phyloP scores from a whole-genome alignment of 2,797 vertebrate species.

The Rachycentron canadum region DNA sequence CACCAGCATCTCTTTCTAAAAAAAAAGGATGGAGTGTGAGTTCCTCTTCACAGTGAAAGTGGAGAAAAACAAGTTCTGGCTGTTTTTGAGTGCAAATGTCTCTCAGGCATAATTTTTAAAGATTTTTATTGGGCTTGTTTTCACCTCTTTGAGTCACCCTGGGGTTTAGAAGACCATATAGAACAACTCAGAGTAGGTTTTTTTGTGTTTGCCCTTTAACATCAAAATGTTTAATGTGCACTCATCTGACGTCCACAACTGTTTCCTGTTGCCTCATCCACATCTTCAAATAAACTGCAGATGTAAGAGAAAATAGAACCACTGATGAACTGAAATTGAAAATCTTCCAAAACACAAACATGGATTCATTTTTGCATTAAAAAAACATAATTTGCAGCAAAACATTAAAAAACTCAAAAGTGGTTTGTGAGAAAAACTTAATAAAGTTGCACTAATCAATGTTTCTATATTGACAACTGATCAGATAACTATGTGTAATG shows the following conservation, averaged over 20 bases:
- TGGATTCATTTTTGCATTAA: neutral
- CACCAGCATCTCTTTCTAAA: constrained; percentile 30
- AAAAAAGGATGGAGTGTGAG: constrained; percentile 35
- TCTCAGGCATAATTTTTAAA: constrained; percentile 46
- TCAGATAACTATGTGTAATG: neutral
- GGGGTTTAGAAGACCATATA: constrained; percentile 10
- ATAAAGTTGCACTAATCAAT: neutral
- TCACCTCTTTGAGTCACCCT: constrained; percentile 39
- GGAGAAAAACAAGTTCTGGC: constrained; percentile 59
- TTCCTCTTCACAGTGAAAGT: constrained; percentile 33
- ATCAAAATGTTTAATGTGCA: constrained; percentile 14
- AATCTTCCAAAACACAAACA: neutral
- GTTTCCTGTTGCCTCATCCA: constrained; percentile 25
- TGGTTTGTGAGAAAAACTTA: neutral
- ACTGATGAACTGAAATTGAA: constrained; percentile 4
- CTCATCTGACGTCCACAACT: constrained; percentile 29
- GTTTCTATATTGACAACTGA: neutral
- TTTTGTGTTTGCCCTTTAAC: constrained; percentile 27
- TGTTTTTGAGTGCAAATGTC: constrained; percentile 58
- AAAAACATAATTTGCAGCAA: neutral
- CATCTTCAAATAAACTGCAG: constrained; percentile 8
- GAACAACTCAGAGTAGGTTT: constrained; percentile 2
- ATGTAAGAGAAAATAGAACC: constrained; percentile 7
- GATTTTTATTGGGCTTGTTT: constrained; percentile 52
- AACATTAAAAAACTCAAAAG: neutral